Evolutionary conservation across 2,113 vertebrate genomes (phyloP).

Genomic region (Numenius arquata): DNA sequence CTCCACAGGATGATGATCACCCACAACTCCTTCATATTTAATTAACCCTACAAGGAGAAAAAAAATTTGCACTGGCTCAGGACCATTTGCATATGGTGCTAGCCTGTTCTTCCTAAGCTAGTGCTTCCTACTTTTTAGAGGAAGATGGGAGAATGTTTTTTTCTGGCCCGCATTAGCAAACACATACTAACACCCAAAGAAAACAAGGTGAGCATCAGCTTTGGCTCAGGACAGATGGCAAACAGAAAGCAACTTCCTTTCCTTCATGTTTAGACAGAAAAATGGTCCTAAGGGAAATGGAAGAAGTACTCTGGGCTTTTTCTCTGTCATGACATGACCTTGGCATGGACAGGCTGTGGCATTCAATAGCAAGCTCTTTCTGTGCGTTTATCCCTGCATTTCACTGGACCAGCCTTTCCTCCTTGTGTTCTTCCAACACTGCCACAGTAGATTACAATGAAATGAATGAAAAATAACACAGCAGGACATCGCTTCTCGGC

Average conservation of each 20-base stretch:
- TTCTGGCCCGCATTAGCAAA: background rate
- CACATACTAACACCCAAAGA: background rate
- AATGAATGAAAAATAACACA: background rate
- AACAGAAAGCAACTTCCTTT: background rate
- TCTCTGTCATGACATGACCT: background rate
- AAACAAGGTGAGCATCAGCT: background rate
- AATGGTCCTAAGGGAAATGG: background rate
- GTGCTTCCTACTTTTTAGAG: background rate
- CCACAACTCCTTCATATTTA: background rate
- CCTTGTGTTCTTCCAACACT: background rate
- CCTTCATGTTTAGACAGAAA: background rate
- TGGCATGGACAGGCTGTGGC: background rate
- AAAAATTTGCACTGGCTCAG: background rate
- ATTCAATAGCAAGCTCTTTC: background rate
- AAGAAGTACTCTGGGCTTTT: background rate
- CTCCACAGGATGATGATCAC: background rate
- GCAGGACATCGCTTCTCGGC: background rate
- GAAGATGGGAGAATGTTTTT: background rate
- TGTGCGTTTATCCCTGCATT: rapidly evolving
- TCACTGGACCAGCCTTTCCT: background rate
- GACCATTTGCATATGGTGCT: rapidly evolving
- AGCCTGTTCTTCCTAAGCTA: background rate
- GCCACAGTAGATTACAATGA: background rate
- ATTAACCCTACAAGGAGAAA: rapidly evolving
- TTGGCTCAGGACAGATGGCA: background rate